Evolutionary conservation across 2,797 vertebrate genomes (phyloP), one percentile per base, ranked within the genome.

Genomic region (Periparus ater): DNA sequence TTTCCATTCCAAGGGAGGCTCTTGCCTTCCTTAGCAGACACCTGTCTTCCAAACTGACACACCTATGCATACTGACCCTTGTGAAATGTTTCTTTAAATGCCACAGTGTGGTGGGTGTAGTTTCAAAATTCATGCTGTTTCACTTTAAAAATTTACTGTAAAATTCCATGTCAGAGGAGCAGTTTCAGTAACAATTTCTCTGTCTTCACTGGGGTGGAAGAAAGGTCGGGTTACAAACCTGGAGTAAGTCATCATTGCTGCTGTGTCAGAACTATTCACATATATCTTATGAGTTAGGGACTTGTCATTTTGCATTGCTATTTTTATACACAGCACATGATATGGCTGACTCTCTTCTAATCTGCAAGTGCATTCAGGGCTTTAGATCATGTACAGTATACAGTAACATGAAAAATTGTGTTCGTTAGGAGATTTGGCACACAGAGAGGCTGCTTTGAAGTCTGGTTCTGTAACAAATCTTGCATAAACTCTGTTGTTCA

Each of bases 391-490:
- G 29, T 70, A 75, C 50, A 60, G 48, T 62, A 70, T 54, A 86
- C 40, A 88, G 34, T 30, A 87, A 89, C 38, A 77, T 74, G 78
- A 95, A 95, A 73, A 78, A 91, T 21, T 68, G 25, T 54, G 30
- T 91, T 88, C 78, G 60, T 85, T 91, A 83, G 54, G 47, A 85
- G 47, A 68, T 75, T 60, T 95, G 87, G 78, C 95, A 91, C 30
- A 75, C n/a, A 55, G 17, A 17, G 48, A 77, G 19, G 27, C 65
- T 81, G n/a, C 87, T 92, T 96, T 96, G 95, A 96, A 94, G 77
- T 83, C 51, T 89, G 42, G 7, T 78, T 91, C 73, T 91, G 29
- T 60, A 88, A 75, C 50, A 72, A 88, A 94, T 88, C 58, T 75
- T 74, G 34, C n/a, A 62, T 55, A 62, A 89, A 91, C 50, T 85